Conservation (phyloP, 2,888 invertebrate genomes). For the Meghimatium bilineatum region DNA sequence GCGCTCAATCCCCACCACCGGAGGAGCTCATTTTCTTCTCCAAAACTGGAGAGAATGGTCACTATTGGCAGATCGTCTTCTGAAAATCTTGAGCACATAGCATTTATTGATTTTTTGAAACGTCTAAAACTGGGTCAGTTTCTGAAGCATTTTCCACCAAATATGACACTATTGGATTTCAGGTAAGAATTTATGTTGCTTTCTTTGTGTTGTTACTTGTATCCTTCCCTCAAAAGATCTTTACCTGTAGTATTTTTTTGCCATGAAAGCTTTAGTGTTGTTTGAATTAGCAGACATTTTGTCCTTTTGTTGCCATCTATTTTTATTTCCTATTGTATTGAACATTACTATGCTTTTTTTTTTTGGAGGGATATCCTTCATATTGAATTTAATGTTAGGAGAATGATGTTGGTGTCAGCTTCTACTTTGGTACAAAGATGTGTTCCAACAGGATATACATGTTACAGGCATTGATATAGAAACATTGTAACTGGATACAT, state of each 20-base stretch:
- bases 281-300: neutral
- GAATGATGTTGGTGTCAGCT: too few relatives aligned
- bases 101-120: constrained; percentile 72
- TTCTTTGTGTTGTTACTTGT: neutral
- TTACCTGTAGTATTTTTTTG: neutral
- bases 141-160: constrained; percentile 72
- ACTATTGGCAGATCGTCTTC: constrained; percentile 54
- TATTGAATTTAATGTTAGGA: too few relatives aligned
- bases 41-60: constrained; percentile 54
- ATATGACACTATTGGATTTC: constrained; percentile 72
- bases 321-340: too few relatives aligned
- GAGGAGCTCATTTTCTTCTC: constrained; percentile 63
- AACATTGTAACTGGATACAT: too few relatives aligned
- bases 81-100: constrained; percentile 61
- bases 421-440: too few relatives aligned
- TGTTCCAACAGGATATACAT: too few relatives aligned
- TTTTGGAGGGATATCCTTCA: too few relatives aligned
- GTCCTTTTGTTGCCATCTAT: too few relatives aligned
- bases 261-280: neutral
- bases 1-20: constrained; percentile 53
- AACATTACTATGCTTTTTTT: too few relatives aligned
- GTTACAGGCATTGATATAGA: too few relatives aligned
- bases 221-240: neutral
- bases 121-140: constrained; percentile 67
- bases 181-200: constrained; percentile 55